A percentile compares a stretch with the other conserved stretches of the same genome.
These are phyloP conservation scores for Sminthopsis crassicaudata DNA, from an alignment of 2,113 vertebrate genomes.

Conservation along the genomic window DNA sequence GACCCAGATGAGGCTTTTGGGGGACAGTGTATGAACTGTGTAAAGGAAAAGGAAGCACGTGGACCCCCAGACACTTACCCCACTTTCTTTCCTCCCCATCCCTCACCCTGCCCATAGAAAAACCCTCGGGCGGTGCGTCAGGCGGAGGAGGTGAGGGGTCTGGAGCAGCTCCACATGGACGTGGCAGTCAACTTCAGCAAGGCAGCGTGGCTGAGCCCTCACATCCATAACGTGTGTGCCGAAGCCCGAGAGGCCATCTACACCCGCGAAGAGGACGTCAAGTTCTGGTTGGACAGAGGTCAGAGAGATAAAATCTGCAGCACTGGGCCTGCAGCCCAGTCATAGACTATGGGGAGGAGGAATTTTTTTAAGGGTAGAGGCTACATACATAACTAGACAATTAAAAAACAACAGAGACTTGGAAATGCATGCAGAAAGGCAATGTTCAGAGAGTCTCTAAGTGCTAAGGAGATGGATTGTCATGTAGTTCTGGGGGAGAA, in stretches of 20 bases:
- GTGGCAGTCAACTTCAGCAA: constrained; percentile 92
- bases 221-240: constrained; percentile 93
- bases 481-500: neutral
- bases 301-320: constrained; percentile 13
- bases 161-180: constrained; percentile 93
- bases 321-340: neutral
- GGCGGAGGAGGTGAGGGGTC: constrained; percentile 91
- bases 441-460: neutral
- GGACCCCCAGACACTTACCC: neutral
- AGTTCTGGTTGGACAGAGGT: constrained; percentile 94
- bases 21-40: neutral
- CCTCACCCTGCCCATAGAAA: constrained; percentile 86
- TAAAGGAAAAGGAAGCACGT: neutral
- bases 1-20: neutral
- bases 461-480: neutral
- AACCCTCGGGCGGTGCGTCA: constrained; percentile 92
- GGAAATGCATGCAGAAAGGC: neutral
- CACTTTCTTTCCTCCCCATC: neutral
- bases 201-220: constrained; percentile 91
- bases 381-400: neutral
- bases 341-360: no score
- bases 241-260: constrained; percentile 95
- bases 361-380: neutral
- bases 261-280: constrained; percentile 92
- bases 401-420: neutral